Base-by-base conservation (phyloP, 2,113 vertebrate species). In the Pachypanchax playfairii region DNA sequence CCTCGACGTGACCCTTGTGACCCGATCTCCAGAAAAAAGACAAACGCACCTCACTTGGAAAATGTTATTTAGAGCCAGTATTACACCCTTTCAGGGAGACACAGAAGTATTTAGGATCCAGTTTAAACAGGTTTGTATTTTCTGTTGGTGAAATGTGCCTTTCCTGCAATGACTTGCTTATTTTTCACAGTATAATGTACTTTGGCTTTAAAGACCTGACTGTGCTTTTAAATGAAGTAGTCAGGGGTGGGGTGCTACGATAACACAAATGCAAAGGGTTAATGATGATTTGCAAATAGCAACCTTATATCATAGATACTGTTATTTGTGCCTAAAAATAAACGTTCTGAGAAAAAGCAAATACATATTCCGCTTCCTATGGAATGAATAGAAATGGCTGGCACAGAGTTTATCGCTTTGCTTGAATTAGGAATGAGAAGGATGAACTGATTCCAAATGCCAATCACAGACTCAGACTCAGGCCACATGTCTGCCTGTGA, bases 401-500 rank as follows among this genome's bases (percentile, higher is more conserved):
- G 77, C 75, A 65, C 26, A 68, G 78, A 84, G 54, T 80, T 80
- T 86, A 67, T 83, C 65, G 63, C 63, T 75, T 77, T 87, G 75
- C 77, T 62, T 84, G 74, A 74, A 85, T 85, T 85, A 82, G 74
- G 58, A 85, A 72, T 41, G 69, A 74, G 76, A 71, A 53, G 67
- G 76, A 36, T 74, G 80, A 83, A 77, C 68, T 76, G 78, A 73
- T 86, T 87, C 74, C 56, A 82, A 82, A 89, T 87, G 84, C 85
- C 87, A 89, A 89, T 89, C 87, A 86, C 85, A 86, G n/a, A 65
- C 56, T 74, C 82, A 86, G 78, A 80, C 74, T 80, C 71, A 62
- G 76, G 80, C 85, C 87, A 89, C 84, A 87, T 77, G 83, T 83
- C 84, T 87, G 80, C 71, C 48, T 80, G 65, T 75, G 80, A 84